Conservation (phyloP, 1,140 invertebrate genomes). For the Cecropterus lyciades region DNA sequence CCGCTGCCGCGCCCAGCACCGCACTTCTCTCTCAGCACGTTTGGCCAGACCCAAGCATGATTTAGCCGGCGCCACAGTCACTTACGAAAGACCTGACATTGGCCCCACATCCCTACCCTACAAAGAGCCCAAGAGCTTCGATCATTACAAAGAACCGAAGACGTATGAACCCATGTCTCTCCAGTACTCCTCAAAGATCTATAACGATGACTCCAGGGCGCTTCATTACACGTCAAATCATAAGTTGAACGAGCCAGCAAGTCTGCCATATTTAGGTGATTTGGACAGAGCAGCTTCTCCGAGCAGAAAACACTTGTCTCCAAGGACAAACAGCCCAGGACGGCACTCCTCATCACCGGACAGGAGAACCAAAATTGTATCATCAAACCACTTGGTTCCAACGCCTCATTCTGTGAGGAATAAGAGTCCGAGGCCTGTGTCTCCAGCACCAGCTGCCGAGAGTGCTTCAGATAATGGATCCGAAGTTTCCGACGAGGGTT, state of each 20-base stretch:
- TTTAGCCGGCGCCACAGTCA: slow-evolving; percentile 91
- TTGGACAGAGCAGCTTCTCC: slow-evolving; percentile 64
- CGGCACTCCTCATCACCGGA: slow-evolving; percentile 74
- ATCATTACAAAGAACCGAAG: slow-evolving; percentile 60
- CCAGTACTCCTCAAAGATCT: slow-evolving; percentile 58
- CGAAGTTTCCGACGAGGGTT: slow-evolving; percentile 94
- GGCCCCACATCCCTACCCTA: slow-evolving; percentile 71
- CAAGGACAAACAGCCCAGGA: slow-evolving; percentile 77
- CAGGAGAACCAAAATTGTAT: slow-evolving; percentile 66
- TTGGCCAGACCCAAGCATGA: slow-evolving; percentile 87
- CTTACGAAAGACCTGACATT: slow-evolving; percentile 89
- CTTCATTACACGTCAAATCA: slow-evolving; percentile 60
- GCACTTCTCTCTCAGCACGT: slow-evolving; percentile 86
- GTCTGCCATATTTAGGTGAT: slow-evolving; percentile 73
- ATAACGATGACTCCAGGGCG: slow-evolving; percentile 62
- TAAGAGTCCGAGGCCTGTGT: slow-evolving; percentile 72
- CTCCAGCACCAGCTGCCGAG: slow-evolving; percentile 73
- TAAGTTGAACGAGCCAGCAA: slow-evolving; percentile 65
- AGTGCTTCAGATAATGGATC: slow-evolving; percentile 93
- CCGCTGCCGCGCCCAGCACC: slow-evolving; percentile 91
- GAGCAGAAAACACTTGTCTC: slow-evolving; percentile 58
- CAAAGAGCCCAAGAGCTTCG: slow-evolving; percentile 39
- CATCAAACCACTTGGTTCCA: slow-evolving; percentile 70
- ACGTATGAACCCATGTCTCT: slow-evolving; percentile 77
- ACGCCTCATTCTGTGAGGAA: slow-evolving; percentile 69